Percentiles rank a stretch among this genome's conserved stretches.
Conservation (phyloP, 2,797 vertebrate genomes). For the Dicrostonyx torquatus region DNA sequence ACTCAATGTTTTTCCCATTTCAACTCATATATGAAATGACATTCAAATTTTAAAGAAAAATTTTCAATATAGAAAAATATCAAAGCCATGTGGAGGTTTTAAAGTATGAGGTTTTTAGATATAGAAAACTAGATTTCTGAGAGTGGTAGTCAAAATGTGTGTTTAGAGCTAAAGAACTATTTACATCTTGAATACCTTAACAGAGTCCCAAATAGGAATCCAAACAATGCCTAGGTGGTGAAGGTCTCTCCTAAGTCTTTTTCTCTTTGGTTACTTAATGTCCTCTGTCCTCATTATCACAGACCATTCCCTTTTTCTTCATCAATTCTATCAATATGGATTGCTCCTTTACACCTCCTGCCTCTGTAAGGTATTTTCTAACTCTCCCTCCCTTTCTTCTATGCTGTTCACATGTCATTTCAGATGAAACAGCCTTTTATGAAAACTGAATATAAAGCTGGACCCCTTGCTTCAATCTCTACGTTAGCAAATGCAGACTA, state of each 20-base stretch:
- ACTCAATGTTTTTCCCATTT: background rate
- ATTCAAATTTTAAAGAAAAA: background rate
- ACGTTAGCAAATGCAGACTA: background rate
- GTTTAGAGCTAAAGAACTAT: background rate
- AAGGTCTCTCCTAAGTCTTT: background rate
- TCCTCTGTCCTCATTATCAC: background rate
- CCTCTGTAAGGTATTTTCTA: background rate
- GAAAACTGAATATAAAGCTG: background rate
- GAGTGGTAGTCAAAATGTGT: background rate
- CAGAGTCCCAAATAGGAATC: background rate
- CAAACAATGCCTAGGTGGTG: background rate
- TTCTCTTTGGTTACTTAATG: background rate
- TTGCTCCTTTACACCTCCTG: background rate
- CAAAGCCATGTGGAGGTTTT: background rate
- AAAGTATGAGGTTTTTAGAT: accelerated
- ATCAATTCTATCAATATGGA: background rate
- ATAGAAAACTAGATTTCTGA: background rate
- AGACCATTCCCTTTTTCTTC: background rate
- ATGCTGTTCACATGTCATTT: background rate
- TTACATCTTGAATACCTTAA: background rate
- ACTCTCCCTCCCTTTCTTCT: background rate
- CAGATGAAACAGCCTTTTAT: background rate
- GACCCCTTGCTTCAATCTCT: background rate
- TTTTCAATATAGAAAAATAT: background rate
- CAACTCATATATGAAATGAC: background rate